These are phyloP conservation scores for Clarias platycephalus DNA, from an alignment of 2,797 vertebrate genomes.

Conservation along the genomic window DNA sequence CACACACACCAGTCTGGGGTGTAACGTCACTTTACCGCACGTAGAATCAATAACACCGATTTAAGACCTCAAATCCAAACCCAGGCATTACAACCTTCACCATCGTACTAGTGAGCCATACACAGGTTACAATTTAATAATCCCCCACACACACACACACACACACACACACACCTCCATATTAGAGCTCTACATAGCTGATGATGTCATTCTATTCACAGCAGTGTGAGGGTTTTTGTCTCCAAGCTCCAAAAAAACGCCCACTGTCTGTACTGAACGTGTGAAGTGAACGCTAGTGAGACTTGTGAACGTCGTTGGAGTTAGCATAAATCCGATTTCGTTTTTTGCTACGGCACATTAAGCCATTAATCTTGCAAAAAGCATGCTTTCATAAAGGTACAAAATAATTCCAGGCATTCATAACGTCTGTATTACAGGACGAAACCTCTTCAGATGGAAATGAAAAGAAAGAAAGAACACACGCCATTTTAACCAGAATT, in stretches of 20 bases:
- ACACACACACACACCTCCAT: not conserved
- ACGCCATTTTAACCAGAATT: not conserved
- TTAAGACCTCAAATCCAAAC: not conserved
- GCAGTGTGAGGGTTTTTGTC: not conserved
- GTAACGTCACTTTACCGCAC: not conserved
- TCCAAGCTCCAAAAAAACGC: not conserved
- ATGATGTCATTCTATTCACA: not conserved
- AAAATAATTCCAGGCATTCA: not conserved
- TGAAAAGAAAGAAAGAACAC: too few species aligned
- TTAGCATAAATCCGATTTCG: not conserved
- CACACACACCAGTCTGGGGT: not conserved
- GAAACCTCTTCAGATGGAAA: not conserved
- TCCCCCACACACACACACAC: not conserved
- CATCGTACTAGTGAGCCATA: not conserved
- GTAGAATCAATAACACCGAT: not conserved
- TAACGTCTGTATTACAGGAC: not conserved
- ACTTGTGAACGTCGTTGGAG: not conserved
- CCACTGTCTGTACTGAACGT: not conserved
- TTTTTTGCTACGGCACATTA: too few species aligned
- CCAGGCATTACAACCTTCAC: not conserved
- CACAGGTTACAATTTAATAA: not conserved
- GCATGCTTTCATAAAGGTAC: not conserved
- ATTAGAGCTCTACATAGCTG: not conserved
- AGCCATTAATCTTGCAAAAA: not conserved
- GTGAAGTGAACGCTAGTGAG: not conserved